Conservation (phyloP, 2,113 vertebrate genomes). For the Tragelaphus scriptus region DNA sequence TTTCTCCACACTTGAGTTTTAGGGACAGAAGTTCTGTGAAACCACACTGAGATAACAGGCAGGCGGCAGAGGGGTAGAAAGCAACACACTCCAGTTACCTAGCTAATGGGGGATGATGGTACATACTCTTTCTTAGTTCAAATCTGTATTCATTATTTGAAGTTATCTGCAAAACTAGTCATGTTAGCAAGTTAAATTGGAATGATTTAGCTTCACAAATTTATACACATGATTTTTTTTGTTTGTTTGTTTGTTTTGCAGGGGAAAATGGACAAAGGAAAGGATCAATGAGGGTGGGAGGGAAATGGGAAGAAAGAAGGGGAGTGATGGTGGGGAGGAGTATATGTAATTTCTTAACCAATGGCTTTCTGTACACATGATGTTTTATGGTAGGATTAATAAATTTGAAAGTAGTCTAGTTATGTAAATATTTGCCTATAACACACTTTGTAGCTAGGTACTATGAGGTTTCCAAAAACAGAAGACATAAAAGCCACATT, state of each 20-base stretch:
- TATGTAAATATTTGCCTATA: neutral
- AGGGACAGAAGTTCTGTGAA: neutral
- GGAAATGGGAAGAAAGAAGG: no score
- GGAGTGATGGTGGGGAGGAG: no score
- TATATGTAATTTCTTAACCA: no score
- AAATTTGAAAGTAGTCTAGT: neutral
- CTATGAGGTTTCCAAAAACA: neutral
- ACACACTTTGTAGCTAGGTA: neutral
- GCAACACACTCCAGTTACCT: neutral
- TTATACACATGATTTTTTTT: neutral
- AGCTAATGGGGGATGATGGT: neutral
- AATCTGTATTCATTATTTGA: neutral
- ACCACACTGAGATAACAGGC: neutral
- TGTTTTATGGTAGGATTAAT: neutral
- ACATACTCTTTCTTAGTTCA: neutral
- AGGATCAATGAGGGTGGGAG: no score
- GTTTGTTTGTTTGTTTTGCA: no score
- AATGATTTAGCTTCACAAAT: neutral
- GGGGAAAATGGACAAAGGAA: no score
- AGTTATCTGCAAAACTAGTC: neutral
- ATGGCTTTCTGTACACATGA: no score
- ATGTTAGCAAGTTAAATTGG: neutral
- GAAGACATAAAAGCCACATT: neutral
- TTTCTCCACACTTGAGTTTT: neutral
- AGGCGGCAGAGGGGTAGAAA: neutral